These are phyloP conservation scores for Pristionchus arcanus DNA, from an alignment of 2,888 invertebrate genomes.

Conservation along the genomic window DNA sequence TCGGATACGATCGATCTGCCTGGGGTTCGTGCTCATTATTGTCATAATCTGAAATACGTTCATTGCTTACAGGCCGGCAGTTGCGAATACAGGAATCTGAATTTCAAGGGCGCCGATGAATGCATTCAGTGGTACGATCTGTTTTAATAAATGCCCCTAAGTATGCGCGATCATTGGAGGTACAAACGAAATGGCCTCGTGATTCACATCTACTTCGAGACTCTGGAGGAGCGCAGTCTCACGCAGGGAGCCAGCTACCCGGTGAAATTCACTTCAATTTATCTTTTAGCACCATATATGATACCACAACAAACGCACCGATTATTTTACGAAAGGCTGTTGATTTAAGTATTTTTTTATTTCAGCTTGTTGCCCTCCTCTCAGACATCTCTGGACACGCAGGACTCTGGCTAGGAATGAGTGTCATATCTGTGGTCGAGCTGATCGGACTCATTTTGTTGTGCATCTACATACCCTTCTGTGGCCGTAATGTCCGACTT, in stretches of 20 bases:
- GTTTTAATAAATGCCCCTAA: too few species aligned
- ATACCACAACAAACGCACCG: too few species aligned
- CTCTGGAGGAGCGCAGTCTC: not conserved
- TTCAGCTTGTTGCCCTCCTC: not conserved
- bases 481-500: not conserved
- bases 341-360: too few species aligned
- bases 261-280: too few species aligned
- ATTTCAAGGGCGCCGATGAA: not conserved
- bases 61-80: not conserved
- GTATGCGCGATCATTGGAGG: not conserved
- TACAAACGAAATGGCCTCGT: not conserved
- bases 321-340: too few species aligned
- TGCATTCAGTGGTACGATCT: not conserved
- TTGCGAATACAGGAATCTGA: not conserved
- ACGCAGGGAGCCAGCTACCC: not conserved
- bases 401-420: not conserved
- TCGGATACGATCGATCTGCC: not conserved
- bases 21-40: not conserved
- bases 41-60: too few species aligned
- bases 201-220: slow-evolving; percentile 33
- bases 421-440: not conserved
- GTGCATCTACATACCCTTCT: not conserved
- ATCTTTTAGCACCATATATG: too few species aligned
- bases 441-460: not conserved
- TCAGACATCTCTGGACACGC: not conserved